Base-by-base conservation (phyloP, 2,888 invertebrate species). In the Tethea ocularis region DNA sequence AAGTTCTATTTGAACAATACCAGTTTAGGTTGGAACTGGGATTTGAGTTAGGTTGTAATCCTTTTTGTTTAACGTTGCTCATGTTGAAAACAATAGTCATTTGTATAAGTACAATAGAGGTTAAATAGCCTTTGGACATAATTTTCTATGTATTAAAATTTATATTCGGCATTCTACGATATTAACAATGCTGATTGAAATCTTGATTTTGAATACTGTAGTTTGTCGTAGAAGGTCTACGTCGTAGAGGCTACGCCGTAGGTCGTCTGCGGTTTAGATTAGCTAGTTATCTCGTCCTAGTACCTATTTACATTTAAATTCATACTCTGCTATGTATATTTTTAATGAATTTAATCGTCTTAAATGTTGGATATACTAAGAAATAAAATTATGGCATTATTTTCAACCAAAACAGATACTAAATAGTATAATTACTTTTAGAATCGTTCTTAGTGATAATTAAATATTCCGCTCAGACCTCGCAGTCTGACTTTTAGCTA, bases 221-320 rank as follows among this genome's bases (percentile, higher is more conserved):
- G 33, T 46, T 20, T 46, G 0, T 46, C 20, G 46, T 61, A 56
- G 71, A 61, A 46, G n/a, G 33, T 55, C 72, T 71, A 72, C 72
- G 68, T 24, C 73, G 73, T 73, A 72, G 69, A 53, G 57, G 52
- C 24, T 52, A 23, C 41, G 51, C 22, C 52, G 46, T 46, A 56
- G 24, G 20, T 56, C 8, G 22, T 56, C 51, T 46, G 20, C 46
- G 38, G n/a, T 38, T 10, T n/a, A 6, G n/a, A n/a, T 38, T n/a
- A n/a, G 6, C 38, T n/a, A 38, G 4, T 13, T 8, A 13, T 33
- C 13, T 29, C 10, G 29, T 29, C 29, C 29, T 2, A 29, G 29
- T 36, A 36, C n/a, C n/a, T n/a, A n/a, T n/a, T n/a, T n/a, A n/a
- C n/a, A n/a, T n/a, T n/a, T n/a, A n/a, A n/a, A n/a, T n/a, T n/a